Evolutionary conservation across 2,797 vertebrate species (phyloP), one percentile per base, ranked within the genome.

Genomic region (Eutrigla gurnardus): DNA sequence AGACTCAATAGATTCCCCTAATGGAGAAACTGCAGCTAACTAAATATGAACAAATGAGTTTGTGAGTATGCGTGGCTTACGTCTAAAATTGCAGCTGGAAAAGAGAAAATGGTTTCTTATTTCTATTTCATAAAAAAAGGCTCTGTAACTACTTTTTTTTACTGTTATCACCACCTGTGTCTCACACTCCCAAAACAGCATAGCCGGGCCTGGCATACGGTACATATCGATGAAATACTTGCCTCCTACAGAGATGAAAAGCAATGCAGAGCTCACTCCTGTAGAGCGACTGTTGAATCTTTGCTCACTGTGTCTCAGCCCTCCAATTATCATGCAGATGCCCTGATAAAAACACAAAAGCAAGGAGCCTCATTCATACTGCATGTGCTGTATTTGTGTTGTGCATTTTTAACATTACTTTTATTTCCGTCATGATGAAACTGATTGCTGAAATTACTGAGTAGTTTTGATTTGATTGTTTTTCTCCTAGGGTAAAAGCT

Each of bases 231-330:
- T 40, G 4, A 36, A 57, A 60, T 36, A 74, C 94, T 93, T 86
- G 94, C 97, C 96, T 92, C 96, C 96, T 12, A 97, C 94, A 0
- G 97, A 98, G 70, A 98, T 96, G 89, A 97, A 98, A 77, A 97
- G 96, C 82, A 98, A 76, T 0, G 96, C 95, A 0, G 96, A 95
- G 91, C 96, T 95, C 83, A 97, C 95, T 0, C 96, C 97, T 0
- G 96, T 95, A 0, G 96, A 98, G 35, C 96, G 93, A 67, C 96
- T 97, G 93, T 96, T 97, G 91, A 97, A 97, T 15, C 94, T 90
- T 86, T 97, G 96, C 86, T 98, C 96, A 13, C 92, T 94, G 91
- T 97, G 96, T 81, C 87, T 93, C 84, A 96, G 92, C 11, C 96
- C 97, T 10, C 96, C 96, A 0, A 97, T 97, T 46, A 98, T 94